phyloP scores from a whole-genome alignment of 2,113 vertebrate species.

The Rhinichthys klamathensis region DNA sequence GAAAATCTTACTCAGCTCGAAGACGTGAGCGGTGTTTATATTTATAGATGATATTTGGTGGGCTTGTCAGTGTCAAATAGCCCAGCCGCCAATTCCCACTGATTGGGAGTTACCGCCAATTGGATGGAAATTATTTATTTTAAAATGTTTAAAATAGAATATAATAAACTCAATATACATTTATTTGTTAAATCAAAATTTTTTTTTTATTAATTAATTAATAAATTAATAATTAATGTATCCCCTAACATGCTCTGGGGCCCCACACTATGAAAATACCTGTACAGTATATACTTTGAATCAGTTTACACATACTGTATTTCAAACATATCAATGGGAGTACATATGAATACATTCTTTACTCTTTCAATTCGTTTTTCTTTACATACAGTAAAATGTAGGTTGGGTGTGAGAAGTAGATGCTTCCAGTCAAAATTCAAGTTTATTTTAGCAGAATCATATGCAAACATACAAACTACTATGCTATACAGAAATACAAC shows the following conservation, averaged over 20 bases:
- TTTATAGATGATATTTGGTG: too few species aligned
- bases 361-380: neutral
- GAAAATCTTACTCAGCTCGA: too few species aligned
- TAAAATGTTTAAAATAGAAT: too few species aligned
- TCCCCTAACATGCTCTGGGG: too few species aligned
- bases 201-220: too few species aligned
- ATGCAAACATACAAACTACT: slow-evolving; percentile 39
- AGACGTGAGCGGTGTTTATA: too few species aligned
- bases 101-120: too few species aligned
- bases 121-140: too few species aligned
- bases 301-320: neutral
- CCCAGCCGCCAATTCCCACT: neutral
- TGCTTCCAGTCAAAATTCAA: neutral
- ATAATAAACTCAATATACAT: too few species aligned
- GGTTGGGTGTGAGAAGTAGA: neutral
- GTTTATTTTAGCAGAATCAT: slow-evolving; percentile 27
- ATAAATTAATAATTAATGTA: too few species aligned
- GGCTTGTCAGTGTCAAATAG: neutral
- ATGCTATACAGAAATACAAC: slow-evolving; percentile 1
- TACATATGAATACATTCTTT: neutral
- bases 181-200: too few species aligned
- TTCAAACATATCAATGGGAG: neutral
- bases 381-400: neutral
- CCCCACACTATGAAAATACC: too few species aligned
- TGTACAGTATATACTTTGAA: neutral